These are phyloP conservation scores for Dendroctonus ponderosae DNA, from an alignment of 1,140 invertebrate genomes.

Conservation along the genomic window DNA sequence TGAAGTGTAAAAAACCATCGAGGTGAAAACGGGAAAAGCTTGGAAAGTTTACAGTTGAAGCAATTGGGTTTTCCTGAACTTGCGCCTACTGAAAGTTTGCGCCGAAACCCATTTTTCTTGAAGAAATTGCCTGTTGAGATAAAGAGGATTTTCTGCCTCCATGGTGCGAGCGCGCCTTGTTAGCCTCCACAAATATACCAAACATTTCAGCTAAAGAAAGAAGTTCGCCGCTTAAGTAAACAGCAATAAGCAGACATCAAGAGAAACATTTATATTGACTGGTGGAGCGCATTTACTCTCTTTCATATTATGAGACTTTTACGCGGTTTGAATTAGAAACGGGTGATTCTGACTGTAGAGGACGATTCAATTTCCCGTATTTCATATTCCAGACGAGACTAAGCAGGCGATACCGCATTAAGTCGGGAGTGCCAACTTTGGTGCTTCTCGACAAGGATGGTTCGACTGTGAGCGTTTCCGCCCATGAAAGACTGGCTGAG, in stretches of 20 bases:
- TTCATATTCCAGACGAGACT: slow-evolving; percentile 68
- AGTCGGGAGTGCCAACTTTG: slow-evolving; percentile 71
- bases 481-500: slow-evolving; percentile 65
- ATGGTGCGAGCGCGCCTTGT: background rate
- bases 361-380: too few relatives aligned
- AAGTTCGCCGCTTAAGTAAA: slow-evolving; percentile 7
- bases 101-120: too few relatives aligned
- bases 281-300: too few relatives aligned
- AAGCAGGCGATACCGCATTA: slow-evolving; percentile 68
- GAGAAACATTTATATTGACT: background rate
- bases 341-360: too few relatives aligned
- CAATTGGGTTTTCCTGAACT: too few relatives aligned
- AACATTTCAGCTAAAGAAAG: background rate
- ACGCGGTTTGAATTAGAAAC: too few relatives aligned
- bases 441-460: slow-evolving; percentile 67
- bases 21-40: background rate
- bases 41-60: too few relatives aligned
- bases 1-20: background rate
- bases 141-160: background rate
- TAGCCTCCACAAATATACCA: slow-evolving; percentile 1
- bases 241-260: slow-evolving; percentile 3
- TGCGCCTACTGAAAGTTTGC: too few relatives aligned
- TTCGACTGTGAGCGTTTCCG: slow-evolving; percentile 53
- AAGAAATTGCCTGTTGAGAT: too few relatives aligned
- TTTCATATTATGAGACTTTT: too few relatives aligned